Base-by-base conservation (phyloP, 1,140 invertebrate genomes). In the Diachasmimorpha longicaudata region DNA sequence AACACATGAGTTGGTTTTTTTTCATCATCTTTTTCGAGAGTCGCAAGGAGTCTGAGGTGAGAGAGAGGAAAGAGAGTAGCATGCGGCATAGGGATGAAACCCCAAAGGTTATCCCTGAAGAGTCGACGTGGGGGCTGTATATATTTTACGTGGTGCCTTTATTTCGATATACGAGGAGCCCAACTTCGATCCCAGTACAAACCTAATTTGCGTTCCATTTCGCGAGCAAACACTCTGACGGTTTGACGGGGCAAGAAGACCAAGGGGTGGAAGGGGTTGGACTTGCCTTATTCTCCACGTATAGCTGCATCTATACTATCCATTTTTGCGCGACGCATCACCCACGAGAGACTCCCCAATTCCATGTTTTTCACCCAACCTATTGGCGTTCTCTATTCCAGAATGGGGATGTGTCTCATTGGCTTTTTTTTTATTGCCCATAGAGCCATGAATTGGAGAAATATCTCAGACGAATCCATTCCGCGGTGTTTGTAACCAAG, bases 191-290 rank as follows among this genome's bases (percentile, higher is more conserved):
- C 81, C 83, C 82, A 79, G 80, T 82, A 80, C 78, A 86, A 87
- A 87, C 84, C 84, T 87, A 87, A 87, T 87, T 87, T 87, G 86
- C 86, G 81, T 87, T 87, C 83, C 85, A 87, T 87, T 79, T 85
- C 83, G 78, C 83, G 82, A 85, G 84, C 83, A 87, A 87, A 87
- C 84, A 85, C 84, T 86, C 81, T 74, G 70, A 74, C 72, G 67
- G 75, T 72, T 63, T 23, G 48, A 77, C 72, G 75, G 70, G 67
- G 72, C 31, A 42, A 68, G 23, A n/a, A n/a, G n/a, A n/a, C n/a
- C n/a, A n/a, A n/a, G n/a, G n/a, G n/a, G n/a, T n/a, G 52, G 31
- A 70, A 37, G 48, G 44, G 23, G 13, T 14, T n/a, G 37, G 37
- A 36, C 31, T 68, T 10, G 11, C 9, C 55, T 48, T 66, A 21